Base-by-base conservation (phyloP, 2,797 vertebrate species). In the Silurus aristotelis region DNA sequence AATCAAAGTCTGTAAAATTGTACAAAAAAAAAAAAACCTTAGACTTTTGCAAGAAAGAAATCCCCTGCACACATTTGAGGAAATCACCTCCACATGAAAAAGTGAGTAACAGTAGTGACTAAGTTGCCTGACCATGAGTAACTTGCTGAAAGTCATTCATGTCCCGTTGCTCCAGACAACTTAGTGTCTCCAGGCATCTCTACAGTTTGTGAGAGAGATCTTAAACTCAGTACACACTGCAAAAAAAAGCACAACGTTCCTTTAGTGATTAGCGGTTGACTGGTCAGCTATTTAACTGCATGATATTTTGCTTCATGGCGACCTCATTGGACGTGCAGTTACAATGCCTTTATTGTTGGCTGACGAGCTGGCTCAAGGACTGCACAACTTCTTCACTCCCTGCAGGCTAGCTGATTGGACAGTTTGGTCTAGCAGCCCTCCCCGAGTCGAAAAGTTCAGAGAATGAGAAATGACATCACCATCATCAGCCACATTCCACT, bases 381-480 rank as follows among this genome's bases (percentile, higher is more conserved):
- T 91, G 92, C 90, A 90, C 94, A 90, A 94, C 91, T 90, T 87
- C 90, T 92, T 93, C 92, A 92, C 89, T 80, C 64, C 46, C 25
- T 75, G 48, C 70, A 71, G 84, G 56, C 27, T 14, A 38, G 72
- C 83, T 85, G 87, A 87, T 88, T 85, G 89, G 89, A 72, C 15
- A 9, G 70, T 86, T 82, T 73, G 17, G 38, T n/a, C 22, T 78
- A 86, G 83, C 68, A 43, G 61, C 89, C 86, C 85, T 84, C 87
- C 85, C 89, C 68, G 87, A 91, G 63, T 80, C n/a, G 76, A 92
- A 91, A 93, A 94, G 89, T 89, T 92, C 89, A 89, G 91, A 92
- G 91, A 93, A 91, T 70, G 86, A 92, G 92, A 94, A 92, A 93
- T 95, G 94, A 95, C 94, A 95, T 95, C 95, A 95, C 92, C 93